Conservation (phyloP, 1,140 invertebrate species). For the Gryon sp. region DNA sequence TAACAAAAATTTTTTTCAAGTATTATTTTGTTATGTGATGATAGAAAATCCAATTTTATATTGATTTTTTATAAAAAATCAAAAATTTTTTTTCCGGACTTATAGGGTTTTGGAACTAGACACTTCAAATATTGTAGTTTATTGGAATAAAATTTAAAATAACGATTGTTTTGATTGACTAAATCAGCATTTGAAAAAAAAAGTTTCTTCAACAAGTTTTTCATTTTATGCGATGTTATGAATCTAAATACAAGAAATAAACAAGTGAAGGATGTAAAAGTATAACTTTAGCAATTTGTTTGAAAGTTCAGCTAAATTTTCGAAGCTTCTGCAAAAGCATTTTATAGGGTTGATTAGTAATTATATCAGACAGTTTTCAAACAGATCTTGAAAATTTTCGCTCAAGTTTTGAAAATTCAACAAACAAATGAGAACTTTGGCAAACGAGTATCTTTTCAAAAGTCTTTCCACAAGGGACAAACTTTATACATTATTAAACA, state of each 20-base stretch:
- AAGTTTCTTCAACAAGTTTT: conserved; percentile 16
- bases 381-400: background rate
- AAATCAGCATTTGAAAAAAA: too few relatives aligned
- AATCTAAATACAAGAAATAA: conserved; percentile 10
- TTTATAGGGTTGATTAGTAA: conserved; percentile 7
- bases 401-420: background rate
- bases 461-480: background rate
- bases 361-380: conserved; percentile 3
- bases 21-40: too few relatives aligned
- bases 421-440: background rate
- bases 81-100: too few relatives aligned
- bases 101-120: too few relatives aligned
- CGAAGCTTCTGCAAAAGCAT: too few relatives aligned
- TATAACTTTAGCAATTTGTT: background rate
- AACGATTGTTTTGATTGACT: too few relatives aligned
- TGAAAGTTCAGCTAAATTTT: background rate
- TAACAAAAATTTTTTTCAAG: too few relatives aligned
- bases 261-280: conserved; percentile 2
- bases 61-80: too few relatives aligned
- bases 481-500: conserved; percentile 29
- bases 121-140: too few relatives aligned
- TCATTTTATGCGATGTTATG: background rate
- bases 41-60: too few relatives aligned
- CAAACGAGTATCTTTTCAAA: background rate
- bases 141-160: background rate